Evolutionary conservation across 1,140 invertebrate species (phyloP).

Genomic region (Eubasilissa regina): DNA sequence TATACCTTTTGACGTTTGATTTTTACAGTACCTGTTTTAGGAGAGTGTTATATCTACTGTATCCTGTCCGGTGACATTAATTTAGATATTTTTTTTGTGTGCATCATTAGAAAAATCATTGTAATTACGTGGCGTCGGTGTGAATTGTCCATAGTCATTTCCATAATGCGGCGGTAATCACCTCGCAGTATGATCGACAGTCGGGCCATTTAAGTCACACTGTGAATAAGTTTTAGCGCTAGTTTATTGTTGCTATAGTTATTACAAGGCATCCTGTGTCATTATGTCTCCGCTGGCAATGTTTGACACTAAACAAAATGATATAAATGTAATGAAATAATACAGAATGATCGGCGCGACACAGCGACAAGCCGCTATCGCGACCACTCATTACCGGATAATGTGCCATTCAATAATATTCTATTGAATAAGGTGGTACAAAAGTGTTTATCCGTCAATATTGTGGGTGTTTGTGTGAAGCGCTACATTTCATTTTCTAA

Average conservation of each 20-base stretch:
- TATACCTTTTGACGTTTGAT: too few species aligned
- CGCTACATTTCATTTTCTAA: background rate
- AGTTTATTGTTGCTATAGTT: constrained; percentile 5
- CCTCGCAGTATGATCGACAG: background rate
- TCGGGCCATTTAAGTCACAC: too few species aligned
- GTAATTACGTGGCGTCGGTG: constrained; percentile 4
- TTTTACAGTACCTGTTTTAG: too few species aligned
- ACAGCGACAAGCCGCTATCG: constrained; percentile 31
- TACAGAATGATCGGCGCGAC: constrained; percentile 35
- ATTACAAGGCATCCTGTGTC: constrained; percentile 38
- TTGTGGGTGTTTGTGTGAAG: constrained; percentile 13
- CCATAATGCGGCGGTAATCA: constrained; percentile 3
- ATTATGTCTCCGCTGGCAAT: constrained; percentile 10
- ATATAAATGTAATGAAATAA: background rate
- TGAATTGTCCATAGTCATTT: constrained; percentile 23
- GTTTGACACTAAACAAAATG: constrained; percentile 27
- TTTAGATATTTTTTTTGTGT: too few species aligned
- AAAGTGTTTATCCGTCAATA: constrained; percentile 10
- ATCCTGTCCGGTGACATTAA: too few species aligned
- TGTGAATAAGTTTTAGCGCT: background rate
- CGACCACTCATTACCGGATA: constrained; percentile 33
- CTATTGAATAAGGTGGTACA: background rate
- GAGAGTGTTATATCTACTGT: too few species aligned
- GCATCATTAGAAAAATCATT: background rate
- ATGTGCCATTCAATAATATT: constrained; percentile 6